phyloP scores from a whole-genome alignment of 2,888 invertebrate species.

The Alviniconcha strummeri region DNA sequence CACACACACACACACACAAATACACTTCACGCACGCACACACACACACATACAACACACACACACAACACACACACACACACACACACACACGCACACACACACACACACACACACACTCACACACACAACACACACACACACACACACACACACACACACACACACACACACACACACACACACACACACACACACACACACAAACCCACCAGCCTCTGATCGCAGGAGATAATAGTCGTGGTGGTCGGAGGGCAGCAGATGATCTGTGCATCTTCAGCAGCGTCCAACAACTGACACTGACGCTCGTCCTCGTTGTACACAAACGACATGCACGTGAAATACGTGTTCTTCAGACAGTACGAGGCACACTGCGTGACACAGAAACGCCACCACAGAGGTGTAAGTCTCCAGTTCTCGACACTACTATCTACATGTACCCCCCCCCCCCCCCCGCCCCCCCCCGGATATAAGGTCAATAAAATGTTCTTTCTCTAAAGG shows the following conservation, averaged over 20 bases:
- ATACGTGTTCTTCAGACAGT: constrained; percentile 76
- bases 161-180: neutral
- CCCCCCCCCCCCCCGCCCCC: no score
- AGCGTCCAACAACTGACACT: constrained; percentile 78
- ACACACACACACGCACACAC: neutral
- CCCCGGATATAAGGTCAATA: no score
- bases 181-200: neutral
- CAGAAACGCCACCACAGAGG: no score
- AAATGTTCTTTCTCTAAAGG: no score
- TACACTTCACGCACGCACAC: neutral
- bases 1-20: constrained; percentile 7
- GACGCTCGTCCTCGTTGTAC: constrained; percentile 76
- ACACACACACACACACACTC: constrained; percentile 14
- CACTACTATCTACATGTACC: no score
- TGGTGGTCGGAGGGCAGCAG: constrained; percentile 57
- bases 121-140: neutral
- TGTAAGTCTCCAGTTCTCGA: no score
- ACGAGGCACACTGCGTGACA: constrained; percentile 76
- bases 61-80: neutral
- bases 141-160: neutral
- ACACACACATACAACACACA: neutral
- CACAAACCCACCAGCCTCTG: constrained; percentile 24
- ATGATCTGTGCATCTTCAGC: constrained; percentile 75
- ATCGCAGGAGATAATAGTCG: constrained; percentile 35
- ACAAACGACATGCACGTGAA: constrained; percentile 80